A percentile compares a stretch with the other conserved stretches of the same genome.
Conservation (phyloP, 2,113 vertebrate genomes). For the Nestor notabilis region DNA sequence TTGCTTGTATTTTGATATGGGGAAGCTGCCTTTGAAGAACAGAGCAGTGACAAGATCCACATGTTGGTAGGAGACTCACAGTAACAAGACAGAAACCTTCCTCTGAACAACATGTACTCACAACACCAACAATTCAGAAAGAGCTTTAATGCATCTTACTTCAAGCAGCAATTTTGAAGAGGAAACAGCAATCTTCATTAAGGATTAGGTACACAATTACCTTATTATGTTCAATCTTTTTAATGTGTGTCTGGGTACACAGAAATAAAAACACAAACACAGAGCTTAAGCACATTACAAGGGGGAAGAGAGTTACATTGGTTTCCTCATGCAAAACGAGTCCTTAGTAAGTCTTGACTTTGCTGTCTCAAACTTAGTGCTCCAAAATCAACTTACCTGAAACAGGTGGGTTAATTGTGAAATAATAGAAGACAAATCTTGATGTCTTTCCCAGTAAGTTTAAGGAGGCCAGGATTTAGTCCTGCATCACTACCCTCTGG, state of each 20-base stretch:
- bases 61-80: accelerated
- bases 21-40: not conserved
- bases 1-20: not conserved
- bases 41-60: not conserved
- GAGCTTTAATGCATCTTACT: not conserved
- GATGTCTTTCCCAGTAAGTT: too few relatives aligned
- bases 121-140: not conserved
- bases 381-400: not conserved
- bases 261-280: slow-evolving; percentile 14
- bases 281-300: not conserved
- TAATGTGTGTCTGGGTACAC: slow-evolving; percentile 27
- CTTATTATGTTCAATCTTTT: slow-evolving; percentile 50
- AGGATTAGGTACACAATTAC: slow-evolving; percentile 56
- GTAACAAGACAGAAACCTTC: not conserved
- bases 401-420: not conserved
- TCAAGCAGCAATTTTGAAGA: slow-evolving; percentile 39
- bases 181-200: slow-evolving; percentile 60
- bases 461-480: not conserved
- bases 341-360: not conserved
- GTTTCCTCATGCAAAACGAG: not conserved
- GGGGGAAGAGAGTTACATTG: not conserved
- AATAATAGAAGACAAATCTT: not conserved
- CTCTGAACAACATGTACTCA: not conserved
- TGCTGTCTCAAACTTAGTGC: not conserved
- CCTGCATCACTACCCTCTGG: not conserved